Evolutionary conservation across 2,888 invertebrate genomes (phyloP).

Genomic region (Boloria euphrosyne): DNA sequence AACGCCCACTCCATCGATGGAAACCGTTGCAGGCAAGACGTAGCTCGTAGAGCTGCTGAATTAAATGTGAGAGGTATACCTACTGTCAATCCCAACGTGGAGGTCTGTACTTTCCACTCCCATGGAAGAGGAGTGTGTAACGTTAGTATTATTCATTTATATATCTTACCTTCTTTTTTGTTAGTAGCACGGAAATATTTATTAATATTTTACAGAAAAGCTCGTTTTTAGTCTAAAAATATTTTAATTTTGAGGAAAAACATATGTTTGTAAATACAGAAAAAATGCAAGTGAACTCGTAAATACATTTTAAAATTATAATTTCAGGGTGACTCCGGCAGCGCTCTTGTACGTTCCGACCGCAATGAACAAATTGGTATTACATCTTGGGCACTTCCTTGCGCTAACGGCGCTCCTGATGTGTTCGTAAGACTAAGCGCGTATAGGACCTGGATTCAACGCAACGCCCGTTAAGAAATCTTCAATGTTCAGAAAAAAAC

Average conservation of each 20-base stretch:
- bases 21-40: background rate
- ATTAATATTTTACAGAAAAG: no score
- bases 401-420: slow-evolving; percentile 62
- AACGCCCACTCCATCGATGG: slow-evolving; percentile 2
- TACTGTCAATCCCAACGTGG: no score
- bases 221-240: no score
- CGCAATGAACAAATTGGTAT: slow-evolving; percentile 52
- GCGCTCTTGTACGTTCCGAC: slow-evolving; percentile 47
- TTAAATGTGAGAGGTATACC: background rate
- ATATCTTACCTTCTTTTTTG: no score
- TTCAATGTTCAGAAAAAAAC: no score
- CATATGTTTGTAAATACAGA: no score
- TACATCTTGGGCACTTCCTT: slow-evolving; percentile 68
- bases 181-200: no score
- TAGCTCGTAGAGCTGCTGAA: background rate
- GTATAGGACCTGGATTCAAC: background rate
- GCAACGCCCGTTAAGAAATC: background rate
- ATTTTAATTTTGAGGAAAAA: no score
- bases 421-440: slow-evolving; percentile 52
- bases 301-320: background rate
- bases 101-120: no score
- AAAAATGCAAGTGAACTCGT: no score
- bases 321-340: slow-evolving; percentile 63
- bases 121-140: no score
- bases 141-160: no score